Percentiles rank a stretch among this genome's conserved stretches.
Evolutionary conservation across 2,113 vertebrate species (phyloP).

Genomic region (Pollachius pollachius): DNA sequence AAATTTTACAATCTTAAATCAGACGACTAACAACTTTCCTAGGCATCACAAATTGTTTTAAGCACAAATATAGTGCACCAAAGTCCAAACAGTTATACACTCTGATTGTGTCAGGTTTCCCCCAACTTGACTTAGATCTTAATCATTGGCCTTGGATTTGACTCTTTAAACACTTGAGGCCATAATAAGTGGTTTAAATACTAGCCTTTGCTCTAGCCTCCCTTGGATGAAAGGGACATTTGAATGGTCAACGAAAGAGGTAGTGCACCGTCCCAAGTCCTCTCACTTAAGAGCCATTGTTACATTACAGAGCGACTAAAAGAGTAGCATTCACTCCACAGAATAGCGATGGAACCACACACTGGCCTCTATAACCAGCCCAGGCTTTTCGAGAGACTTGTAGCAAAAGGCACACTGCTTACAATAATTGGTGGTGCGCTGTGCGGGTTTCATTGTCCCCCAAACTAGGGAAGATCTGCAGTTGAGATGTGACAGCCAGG

Average conservation of each 20-base stretch:
- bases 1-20: background rate
- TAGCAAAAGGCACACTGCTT: slow-evolving; percentile 38
- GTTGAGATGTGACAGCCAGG: slow-evolving; percentile 43
- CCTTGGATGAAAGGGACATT: slow-evolving; percentile 21
- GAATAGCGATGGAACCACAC: slow-evolving; percentile 52
- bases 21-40: background rate
- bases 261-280: slow-evolving; percentile 34
- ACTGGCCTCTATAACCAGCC: slow-evolving; percentile 57
- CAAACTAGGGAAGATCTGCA: slow-evolving; percentile 32
- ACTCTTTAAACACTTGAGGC: too few relatives aligned
- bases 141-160: too few relatives aligned
- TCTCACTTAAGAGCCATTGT: slow-evolving; percentile 56
- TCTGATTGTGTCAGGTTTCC: background rate
- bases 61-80: background rate
- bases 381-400: slow-evolving; percentile 35
- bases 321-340: slow-evolving; percentile 42
- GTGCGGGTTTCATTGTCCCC: slow-evolving; percentile 39
- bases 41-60: background rate
- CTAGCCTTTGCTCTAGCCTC: slow-evolving; percentile 18
- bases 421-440: slow-evolving; percentile 47
- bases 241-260: slow-evolving; percentile 32
- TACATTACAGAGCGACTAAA: slow-evolving; percentile 54
- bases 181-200: too few relatives aligned
- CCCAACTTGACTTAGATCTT: too few relatives aligned
- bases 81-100: background rate